Conservation (phyloP, 2,888 invertebrate genomes). For the Bruchidius siliquastri region DNA sequence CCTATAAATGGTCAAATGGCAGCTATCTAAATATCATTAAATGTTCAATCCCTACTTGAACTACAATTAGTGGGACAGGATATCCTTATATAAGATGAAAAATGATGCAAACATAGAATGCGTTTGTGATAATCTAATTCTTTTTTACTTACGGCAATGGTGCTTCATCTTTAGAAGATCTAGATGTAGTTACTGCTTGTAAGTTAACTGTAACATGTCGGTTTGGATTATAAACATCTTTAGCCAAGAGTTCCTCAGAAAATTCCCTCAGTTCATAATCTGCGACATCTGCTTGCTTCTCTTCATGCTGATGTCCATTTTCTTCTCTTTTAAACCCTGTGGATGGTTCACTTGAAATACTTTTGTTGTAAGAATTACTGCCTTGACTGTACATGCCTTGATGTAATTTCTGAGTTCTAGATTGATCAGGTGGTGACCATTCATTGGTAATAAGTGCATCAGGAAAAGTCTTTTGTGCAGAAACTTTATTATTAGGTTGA, state of each 20-base stretch:
- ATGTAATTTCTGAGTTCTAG: not conserved
- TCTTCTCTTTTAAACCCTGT: not conserved
- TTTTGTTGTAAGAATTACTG: not conserved
- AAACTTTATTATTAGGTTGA: not conserved
- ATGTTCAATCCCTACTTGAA: no score
- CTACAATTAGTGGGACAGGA: no score
- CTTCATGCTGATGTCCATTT: slow-evolving; percentile 5
- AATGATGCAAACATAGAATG: no score
- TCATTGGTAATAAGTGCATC: not conserved
- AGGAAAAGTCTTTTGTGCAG: not conserved
- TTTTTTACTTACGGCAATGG: slow-evolving; percentile 63
- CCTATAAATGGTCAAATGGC: no score
- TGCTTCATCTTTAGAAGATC: slow-evolving; percentile 66
- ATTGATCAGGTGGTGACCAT: not conserved
- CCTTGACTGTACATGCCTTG: not conserved
- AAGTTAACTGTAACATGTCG: slow-evolving; percentile 65
- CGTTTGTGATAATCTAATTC: no score
- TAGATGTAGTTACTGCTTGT: slow-evolving; percentile 70
- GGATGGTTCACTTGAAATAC: not conserved
- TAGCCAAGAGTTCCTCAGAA: slow-evolving; percentile 66
- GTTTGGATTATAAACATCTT: slow-evolving; percentile 71
- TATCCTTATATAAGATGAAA: no score
- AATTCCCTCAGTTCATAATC: slow-evolving; percentile 55
- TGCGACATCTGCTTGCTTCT: not conserved
- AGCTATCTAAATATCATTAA: no score